phyloP scores from a whole-genome alignment of 2,888 invertebrate species.

The Cosmia trapezina region DNA sequence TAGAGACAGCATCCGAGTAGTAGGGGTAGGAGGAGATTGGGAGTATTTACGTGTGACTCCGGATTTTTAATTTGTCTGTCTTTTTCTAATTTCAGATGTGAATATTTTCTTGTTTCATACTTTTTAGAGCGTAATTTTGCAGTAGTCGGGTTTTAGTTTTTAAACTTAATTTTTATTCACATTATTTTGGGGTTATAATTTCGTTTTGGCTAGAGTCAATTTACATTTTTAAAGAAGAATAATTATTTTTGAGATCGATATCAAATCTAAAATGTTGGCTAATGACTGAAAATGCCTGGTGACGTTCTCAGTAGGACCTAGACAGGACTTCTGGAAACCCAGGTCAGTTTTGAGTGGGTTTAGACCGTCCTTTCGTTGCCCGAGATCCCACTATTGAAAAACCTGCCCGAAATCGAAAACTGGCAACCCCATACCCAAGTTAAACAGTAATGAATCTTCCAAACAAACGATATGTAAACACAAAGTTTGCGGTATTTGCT shows the following conservation, averaged over 20 bases:
- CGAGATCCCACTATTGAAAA: background rate
- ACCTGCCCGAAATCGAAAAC: background rate
- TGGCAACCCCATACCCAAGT: constrained; percentile 18
- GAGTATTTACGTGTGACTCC: too few relatives aligned
- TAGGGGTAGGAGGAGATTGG: too few relatives aligned
- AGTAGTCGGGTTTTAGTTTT: too few relatives aligned
- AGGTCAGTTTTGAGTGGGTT: background rate
- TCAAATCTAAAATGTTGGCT: background rate
- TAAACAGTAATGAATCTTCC: constrained; percentile 48
- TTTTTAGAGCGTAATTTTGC: too few relatives aligned
- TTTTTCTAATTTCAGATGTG: too few relatives aligned
- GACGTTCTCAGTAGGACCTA: background rate
- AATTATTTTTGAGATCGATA: background rate
- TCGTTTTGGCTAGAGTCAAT: too few relatives aligned
- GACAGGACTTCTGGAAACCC: background rate
- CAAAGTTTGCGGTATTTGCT: constrained; percentile 62
- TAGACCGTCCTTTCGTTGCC: background rate
- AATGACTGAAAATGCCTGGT: background rate
- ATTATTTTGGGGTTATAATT: too few relatives aligned
- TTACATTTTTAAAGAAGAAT: too few relatives aligned
- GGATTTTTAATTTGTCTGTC: too few relatives aligned
- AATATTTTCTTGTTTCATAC: too few relatives aligned
- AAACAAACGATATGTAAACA: constrained; percentile 60
- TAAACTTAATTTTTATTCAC: too few relatives aligned
- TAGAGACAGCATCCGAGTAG: too few relatives aligned